phyloP scores from a whole-genome alignment of 2,888 invertebrate species.

The Drosophila aldrichi region DNA sequence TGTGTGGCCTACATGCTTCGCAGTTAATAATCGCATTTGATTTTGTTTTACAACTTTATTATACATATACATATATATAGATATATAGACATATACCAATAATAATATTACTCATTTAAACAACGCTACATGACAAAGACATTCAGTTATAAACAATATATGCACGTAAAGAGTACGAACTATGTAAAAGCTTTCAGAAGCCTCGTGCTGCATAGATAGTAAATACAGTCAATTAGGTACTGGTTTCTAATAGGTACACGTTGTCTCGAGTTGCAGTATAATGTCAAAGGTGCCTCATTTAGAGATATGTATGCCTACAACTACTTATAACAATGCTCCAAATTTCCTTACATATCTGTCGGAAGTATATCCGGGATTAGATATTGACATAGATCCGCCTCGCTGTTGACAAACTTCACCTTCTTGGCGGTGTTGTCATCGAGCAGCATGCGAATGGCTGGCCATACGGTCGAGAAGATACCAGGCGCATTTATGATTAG shows the following conservation, averaged over 20 bases:
- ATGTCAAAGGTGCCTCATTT: constrained; percentile 51
- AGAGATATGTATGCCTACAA: constrained; percentile 65
- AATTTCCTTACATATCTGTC: constrained; percentile 87
- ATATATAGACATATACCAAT: constrained; percentile 27
- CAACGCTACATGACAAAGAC: constrained; percentile 53
- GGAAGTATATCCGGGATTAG: constrained; percentile 92
- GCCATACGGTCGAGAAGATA: constrained; percentile 92
- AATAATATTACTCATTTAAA: constrained; percentile 53
- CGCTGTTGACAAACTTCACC: constrained; percentile 90
- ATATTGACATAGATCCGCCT: constrained; percentile 90
- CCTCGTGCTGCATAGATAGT: constrained; percentile 26
- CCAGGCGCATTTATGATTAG: constrained; percentile 91
- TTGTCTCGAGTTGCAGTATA: constrained; percentile 42
- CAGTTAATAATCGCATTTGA: constrained; percentile 11
- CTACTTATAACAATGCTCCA: constrained; percentile 41
- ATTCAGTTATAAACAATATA: constrained; percentile 56
- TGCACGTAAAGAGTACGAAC: constrained; percentile 40
- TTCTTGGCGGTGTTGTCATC: constrained; percentile 92
- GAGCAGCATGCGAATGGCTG: constrained; percentile 91
- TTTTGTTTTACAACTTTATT: constrained; percentile 66
- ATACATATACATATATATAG: constrained; percentile 33
- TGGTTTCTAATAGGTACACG: constrained; percentile 65
- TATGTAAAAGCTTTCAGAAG: constrained; percentile 52
- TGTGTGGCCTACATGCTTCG: not conserved
- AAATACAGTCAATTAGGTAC: constrained; percentile 67